Evolutionary conservation across 2,113 vertebrate genomes (phyloP), one percentile per base, ranked within the genome.

Genomic region (Xenopus borealis): DNA sequence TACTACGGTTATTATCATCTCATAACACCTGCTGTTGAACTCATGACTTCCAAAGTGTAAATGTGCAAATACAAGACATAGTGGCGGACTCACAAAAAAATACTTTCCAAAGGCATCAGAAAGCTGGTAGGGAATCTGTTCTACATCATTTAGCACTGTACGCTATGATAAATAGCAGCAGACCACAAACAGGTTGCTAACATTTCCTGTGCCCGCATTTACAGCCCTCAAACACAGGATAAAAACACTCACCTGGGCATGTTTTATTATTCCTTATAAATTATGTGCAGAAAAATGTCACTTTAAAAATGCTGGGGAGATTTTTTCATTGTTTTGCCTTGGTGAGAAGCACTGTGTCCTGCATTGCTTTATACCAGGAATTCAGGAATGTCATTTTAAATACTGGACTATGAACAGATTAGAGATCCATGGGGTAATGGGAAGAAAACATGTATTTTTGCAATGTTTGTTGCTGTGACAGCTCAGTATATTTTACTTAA

Each of bases 1-100:
- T 77, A 64, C 74, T 70, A 70, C 62, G 74, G 74, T 77, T 77
- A 77, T 77, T 77, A 77, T 77, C 74, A 77, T 77, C 74, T 77
- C 74, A 77, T 77, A 77, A 77, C 74, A 77, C 74, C 74, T 77
- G 74, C 74, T 77, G 74, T 77, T 77, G 74, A 77, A 77, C 74
- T 77, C 74, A 77, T 77, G 74, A 77, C 74, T 77, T 77, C 74
- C 59, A 77, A 77, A 70, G 74, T 77, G 74, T 77, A 77, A 77
- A 77, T 77, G 74, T 77, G 74, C 74, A 77, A 77, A 77, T 77
- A 77, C 74, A 77, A 77, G 66, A 64, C 61, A 77, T 77, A 69
- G 66, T 63, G 50, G 66, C 59, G 46, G 19, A 61, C 74, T 77
- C 74, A 70, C 74, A 77, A 77, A 75, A 75, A 70, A 77, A 77